phyloP scores from a whole-genome alignment of 2,113 vertebrate species.

The Corydoras sp. region DNA sequence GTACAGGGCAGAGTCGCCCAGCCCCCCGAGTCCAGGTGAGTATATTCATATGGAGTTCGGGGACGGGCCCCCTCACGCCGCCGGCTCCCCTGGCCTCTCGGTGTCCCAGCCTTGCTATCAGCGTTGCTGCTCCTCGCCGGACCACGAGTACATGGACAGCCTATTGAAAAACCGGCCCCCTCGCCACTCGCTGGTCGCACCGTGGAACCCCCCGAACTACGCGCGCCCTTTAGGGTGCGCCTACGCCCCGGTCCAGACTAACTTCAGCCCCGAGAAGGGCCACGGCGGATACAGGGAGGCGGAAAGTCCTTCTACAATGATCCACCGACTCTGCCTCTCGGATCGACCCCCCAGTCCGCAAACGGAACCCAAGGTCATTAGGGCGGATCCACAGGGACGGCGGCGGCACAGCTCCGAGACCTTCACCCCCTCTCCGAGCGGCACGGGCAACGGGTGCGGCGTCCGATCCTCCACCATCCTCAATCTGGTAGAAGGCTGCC shows the following conservation, averaged over 20 bases:
- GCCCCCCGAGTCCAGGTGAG: constrained; percentile 77
- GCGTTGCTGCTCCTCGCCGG: constrained; percentile 68
- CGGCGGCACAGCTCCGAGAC: constrained; percentile 96
- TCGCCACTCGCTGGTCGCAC: constrained; percentile 55
- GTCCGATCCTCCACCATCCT: constrained; percentile 30
- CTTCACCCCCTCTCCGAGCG: constrained; percentile 61
- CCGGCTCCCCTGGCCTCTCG: constrained; percentile 54
- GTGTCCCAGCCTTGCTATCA: constrained; percentile 64
- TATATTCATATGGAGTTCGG: constrained; percentile 91
- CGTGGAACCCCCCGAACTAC: constrained; percentile 62
- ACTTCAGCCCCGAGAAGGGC: constrained; percentile 19
- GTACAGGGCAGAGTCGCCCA: constrained; percentile 62
- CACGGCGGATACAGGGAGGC: constrained; percentile 7
- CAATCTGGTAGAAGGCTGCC: constrained; percentile 58
- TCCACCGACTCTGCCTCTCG: constrained; percentile 46
- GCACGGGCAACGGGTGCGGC: constrained; percentile 6
- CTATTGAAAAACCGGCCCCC: constrained; percentile 50
- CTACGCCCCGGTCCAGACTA: constrained; percentile 45
- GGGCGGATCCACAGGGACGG: constrained; percentile 86
- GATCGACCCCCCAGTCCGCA: constrained; percentile 52
- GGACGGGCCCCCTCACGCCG: constrained; percentile 61
- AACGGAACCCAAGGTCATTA: constrained; percentile 84
- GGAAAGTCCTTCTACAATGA: constrained; percentile 25
- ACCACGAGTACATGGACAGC: constrained; percentile 72
- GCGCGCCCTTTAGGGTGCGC: constrained; percentile 45